Percentiles rank a stretch among this genome's conserved stretches.
These are phyloP conservation scores for Sebastes hubbsi DNA, from an alignment of 2,797 vertebrate genomes.

Conservation along the genomic window DNA sequence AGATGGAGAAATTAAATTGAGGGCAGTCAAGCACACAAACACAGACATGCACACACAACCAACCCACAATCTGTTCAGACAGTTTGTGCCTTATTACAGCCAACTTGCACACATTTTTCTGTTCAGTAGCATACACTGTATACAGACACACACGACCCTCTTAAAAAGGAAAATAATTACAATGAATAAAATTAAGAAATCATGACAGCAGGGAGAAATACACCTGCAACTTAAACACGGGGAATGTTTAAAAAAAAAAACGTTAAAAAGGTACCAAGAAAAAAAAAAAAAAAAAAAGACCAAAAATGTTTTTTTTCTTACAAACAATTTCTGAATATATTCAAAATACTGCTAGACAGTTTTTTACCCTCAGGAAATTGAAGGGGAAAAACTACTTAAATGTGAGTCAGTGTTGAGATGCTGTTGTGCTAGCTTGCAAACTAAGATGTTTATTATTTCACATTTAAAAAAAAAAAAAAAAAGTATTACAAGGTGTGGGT, in stretches of 20 bases:
- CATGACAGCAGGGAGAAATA: slow-evolving; percentile 48
- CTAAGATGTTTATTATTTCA: slow-evolving; percentile 62
- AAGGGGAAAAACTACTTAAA: slow-evolving; percentile 40
- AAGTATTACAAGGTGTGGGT: slow-evolving; percentile 43
- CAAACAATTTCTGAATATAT: slow-evolving; percentile 69
- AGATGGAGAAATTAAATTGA: slow-evolving; percentile 40
- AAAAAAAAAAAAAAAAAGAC: neutral
- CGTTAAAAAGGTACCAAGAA: slow-evolving; percentile 52
- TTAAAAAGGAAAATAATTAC: slow-evolving; percentile 54
- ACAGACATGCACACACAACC: slow-evolving; percentile 47
- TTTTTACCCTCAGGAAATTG: slow-evolving; percentile 53
- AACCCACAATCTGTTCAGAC: slow-evolving; percentile 47
- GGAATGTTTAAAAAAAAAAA: slow-evolving; percentile 68
- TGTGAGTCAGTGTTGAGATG: slow-evolving; percentile 63
- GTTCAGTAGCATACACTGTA: slow-evolving; percentile 68
- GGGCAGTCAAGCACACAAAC: slow-evolving; percentile 56
- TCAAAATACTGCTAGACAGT: slow-evolving; percentile 76
- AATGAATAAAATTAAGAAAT: slow-evolving; percentile 53
- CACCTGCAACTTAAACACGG: slow-evolving; percentile 72
- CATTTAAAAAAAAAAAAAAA: slow-evolving; percentile 16
- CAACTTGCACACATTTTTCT: slow-evolving; percentile 55
- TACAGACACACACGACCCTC: slow-evolving; percentile 60
- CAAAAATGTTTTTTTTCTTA: slow-evolving; percentile 20
- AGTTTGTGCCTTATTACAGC: slow-evolving; percentile 55
- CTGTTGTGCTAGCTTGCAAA: slow-evolving; percentile 62